Evolutionary conservation across 2,797 vertebrate species (phyloP), one percentile per base, ranked within the genome.

Genomic region (Chaunax sp.): DNA sequence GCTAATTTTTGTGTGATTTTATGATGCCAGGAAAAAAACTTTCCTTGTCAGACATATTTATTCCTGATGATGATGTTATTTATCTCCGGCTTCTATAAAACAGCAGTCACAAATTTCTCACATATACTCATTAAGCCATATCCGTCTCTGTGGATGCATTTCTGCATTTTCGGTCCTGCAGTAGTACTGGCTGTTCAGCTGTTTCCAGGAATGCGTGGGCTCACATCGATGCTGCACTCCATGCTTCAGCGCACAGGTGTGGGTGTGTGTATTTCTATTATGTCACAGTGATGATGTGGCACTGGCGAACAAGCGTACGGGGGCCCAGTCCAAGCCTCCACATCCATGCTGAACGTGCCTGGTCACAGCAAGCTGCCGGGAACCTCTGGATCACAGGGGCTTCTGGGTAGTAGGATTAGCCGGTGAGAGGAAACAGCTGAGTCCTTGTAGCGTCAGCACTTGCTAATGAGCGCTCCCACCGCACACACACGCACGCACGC

Each of bases 401-500:
- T 92, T 83, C 77, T 78, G 87, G 85, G 72, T 74, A 71, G 80
- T 26, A 64, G 93, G 90, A 93, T 94, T 93, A 93, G 55, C 80
- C 70, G 65, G 57, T 90, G 91, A 90, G 90, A 85, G 82, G 86
- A 93, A 94, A 93, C 84, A 92, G 90, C 91, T 93, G 89, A 93
- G 89, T 86, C 83, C 89, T 87, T 76, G 81, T 85, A 86, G 79
- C 49, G 84, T 93, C 90, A 94, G 91, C 92, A 90, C 76, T 89
- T 83, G 75, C 86, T 89, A 89, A 92, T 89, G 86, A 90, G 86
- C 87, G 72, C 84, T 77, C 71, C 33, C 55, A 67, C 67, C 10
- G 44, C 63, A 72, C 75, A 16, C 38, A 5, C 38, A 40, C 15
- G 41, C 53, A 75, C 19, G 64, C 66, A 80, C 22, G 33, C 50